Evolutionary conservation across 2,888 invertebrate genomes (phyloP), one percentile per base, ranked within the genome.

Genomic region (Zootermopsis nevadensis): DNA sequence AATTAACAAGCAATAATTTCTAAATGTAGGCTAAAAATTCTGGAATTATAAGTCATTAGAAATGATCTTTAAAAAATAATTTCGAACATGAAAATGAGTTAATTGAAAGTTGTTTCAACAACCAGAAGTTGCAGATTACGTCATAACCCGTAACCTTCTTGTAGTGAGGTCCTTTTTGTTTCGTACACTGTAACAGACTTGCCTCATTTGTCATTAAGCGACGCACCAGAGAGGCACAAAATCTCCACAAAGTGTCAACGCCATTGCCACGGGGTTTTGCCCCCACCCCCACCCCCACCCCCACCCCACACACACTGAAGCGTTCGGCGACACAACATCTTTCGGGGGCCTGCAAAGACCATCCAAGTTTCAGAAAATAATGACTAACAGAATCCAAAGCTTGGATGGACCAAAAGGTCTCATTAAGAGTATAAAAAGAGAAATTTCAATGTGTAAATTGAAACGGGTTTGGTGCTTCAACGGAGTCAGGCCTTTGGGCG

Each of bases 381-480:
- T 33, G 77, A 33, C 31, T 77, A 53, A 77, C 77, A 24, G 55
- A 77, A 31, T 77, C 53, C 24, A 77, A 48, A 31, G 77, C 22
- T 24, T 22, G 55, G 53, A 31, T 31, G 10, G 10, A 33, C 55
- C 24, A 53, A 53, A 77, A 55, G 77, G 30, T 77, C 77, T 77
- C 77, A 55, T 77, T 77, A 77, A 33, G 55, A 48, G 10, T 15
- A 22, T 30, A 77, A 77, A 42, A 27, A 76, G 33, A 77, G 53
- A 31, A 55, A 31, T 33, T 77, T 77, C 53, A 77, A 55, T 55
- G 53, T 42, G 77, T 55, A 77, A 77, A 77, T 55, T 77, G 77
- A 77, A 77, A 77, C 77, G 53, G 24, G 48, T 77, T 55, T 77
- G 77, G 53, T 77, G 77, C 77, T 19, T 53, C 77, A 48, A 76